phyloP scores from a whole-genome alignment of 2,888 invertebrate species.

The Rotaria macrura region DNA sequence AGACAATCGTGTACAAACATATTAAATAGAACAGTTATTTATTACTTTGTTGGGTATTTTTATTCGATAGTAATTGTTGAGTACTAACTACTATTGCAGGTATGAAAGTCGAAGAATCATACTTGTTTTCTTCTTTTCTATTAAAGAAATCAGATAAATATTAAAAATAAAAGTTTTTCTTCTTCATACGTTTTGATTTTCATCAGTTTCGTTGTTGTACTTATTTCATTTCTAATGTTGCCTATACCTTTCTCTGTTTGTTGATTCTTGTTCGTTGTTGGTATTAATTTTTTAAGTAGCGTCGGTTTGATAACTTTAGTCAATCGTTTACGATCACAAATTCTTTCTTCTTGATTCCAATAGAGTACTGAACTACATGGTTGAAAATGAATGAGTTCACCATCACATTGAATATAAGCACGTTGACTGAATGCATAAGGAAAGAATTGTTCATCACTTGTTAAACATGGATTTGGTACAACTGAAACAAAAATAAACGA shows the following conservation, averaged over 20 bases:
- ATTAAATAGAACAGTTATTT: too few species aligned
- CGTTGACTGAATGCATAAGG: not conserved
- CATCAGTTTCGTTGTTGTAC: not conserved
- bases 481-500: not conserved
- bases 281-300: too few species aligned
- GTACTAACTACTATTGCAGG: not conserved
- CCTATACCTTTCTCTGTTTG: not conserved
- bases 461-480: constrained; percentile 15
- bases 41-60: not conserved
- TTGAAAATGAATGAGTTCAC: not conserved
- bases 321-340: constrained; percentile 15
- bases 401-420: constrained; percentile 1
- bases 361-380: not conserved
- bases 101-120: not conserved
- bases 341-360: constrained; percentile 21
- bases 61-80: not conserved
- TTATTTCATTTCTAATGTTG: not conserved
- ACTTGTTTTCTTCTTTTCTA: not conserved
- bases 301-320: not conserved
- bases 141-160: too few species aligned
- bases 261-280: too few species aligned
- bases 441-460: not conserved
- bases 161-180: not conserved
- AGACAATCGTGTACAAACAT: too few species aligned
- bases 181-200: not conserved